Evolutionary conservation across 2,888 invertebrate species (phyloP).

Genomic region (Callosobruchus maculatus): DNA sequence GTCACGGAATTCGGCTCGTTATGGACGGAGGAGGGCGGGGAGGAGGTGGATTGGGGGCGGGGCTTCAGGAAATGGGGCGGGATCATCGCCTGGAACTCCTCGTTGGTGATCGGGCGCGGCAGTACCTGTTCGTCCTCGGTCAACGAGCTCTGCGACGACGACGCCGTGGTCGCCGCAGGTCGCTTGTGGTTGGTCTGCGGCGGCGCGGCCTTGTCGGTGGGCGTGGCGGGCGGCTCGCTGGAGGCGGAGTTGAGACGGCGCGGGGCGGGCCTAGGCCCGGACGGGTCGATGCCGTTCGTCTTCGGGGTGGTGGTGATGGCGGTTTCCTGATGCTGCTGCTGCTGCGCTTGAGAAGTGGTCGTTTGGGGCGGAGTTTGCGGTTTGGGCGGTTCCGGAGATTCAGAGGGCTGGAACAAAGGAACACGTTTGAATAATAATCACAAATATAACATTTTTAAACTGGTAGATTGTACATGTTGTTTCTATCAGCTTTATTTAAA

Average conservation of each 20-base stretch:
- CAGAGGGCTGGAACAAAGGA: constrained; percentile 18
- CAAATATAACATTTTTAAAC: too few relatives aligned
- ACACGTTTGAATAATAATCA: background rate
- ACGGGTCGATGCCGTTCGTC: constrained; percentile 41
- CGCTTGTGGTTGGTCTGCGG: constrained; percentile 44
- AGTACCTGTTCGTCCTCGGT: constrained; percentile 53
- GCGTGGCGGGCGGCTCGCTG: constrained; percentile 15
- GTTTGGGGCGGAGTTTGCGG: constrained; percentile 15
- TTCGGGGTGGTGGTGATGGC: constrained; percentile 44
- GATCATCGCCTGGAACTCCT: constrained; percentile 94
- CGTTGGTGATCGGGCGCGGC: constrained; percentile 85
- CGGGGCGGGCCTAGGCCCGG: constrained; percentile 41
- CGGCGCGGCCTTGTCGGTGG: constrained; percentile 9
- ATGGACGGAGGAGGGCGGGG: constrained; percentile 24
- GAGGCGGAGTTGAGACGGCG: constrained; percentile 30
- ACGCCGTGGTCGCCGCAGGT: constrained; percentile 13
- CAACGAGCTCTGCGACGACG: constrained; percentile 53
- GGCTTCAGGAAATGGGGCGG: constrained; percentile 79
- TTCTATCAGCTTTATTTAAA: too few relatives aligned
- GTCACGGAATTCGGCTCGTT: constrained; percentile 57
- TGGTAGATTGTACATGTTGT: too few relatives aligned
- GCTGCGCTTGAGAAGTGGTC: constrained; percentile 29
- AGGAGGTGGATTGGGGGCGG: constrained; percentile 34
- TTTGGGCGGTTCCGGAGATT: constrained; percentile 30
- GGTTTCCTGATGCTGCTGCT: constrained; percentile 32